Base-by-base conservation (phyloP, 2,113 vertebrate genomes). In the Prochilodus magdalenae region DNA sequence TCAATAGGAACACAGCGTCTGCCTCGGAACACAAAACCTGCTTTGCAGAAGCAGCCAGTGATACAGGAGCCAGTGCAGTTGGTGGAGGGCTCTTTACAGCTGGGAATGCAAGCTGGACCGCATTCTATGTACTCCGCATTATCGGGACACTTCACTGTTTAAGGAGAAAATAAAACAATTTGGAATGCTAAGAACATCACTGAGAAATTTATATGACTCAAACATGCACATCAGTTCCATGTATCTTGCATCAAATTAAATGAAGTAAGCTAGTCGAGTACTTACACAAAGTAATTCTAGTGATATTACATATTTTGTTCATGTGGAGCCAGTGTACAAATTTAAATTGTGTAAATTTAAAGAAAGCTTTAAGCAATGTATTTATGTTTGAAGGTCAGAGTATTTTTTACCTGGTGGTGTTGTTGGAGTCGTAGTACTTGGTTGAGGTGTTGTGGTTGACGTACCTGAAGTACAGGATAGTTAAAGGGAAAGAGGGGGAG, bases 11-110 rank as follows among this genome's bases (percentile, higher is more conserved):
- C 86, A 74, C 95, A 95, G 11, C 4, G 85, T 1, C 36, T 72
- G 5, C 89, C 89, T 7, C 85, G 90, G 72, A 94, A 93, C 85
- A 96, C 87, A 85, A 91, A 95, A 5, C 95, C 95, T 22, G 91
- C 90, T 80, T 94, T 91, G 65, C 95, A 96, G 90, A 95, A 93
- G 59, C 95, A 95, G 60, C 91, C 94, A 0, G 83, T 92, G 71
- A 89, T 89, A 76, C 95, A 96, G 55, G 85, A 86, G 10, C 86
- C 83, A 44, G 80, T 82, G 1, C 94, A 95, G 84, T 86, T 93
- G 74, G 90, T 91, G 26, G 89, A 94, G 22, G 89, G 91, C 40
- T 14, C 86, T 79, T 86, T 29, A 44, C 90, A 91, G 77, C 87
- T 86, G 0, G 76, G 88, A 4, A 63, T 86, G 63, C 89, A 91